Base-by-base conservation (phyloP, 2,797 vertebrate genomes). In the Onychomys leucogaster region DNA sequence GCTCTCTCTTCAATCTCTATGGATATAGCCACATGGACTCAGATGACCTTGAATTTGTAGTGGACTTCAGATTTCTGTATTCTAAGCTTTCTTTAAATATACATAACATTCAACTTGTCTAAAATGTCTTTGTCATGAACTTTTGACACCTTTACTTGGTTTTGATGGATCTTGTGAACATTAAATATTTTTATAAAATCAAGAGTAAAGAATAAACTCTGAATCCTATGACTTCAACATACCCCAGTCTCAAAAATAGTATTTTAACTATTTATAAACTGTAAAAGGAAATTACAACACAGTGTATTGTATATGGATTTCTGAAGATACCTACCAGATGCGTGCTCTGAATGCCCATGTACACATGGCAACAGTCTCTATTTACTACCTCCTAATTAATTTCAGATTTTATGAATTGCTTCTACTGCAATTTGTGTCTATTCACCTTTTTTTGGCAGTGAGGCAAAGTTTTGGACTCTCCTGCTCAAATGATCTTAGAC, bases 211-310 rank as follows among this genome's bases (percentile, higher is more conserved):
- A 75, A 65, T 86, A 67, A 14, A 82, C 11, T 71, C 32, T 82
- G 73, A 85, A 59, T 82, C 43, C 43, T 94, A 34, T 90, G 61
- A 57, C 29, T 93, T 37, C 89, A 93, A 96, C 57, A 89, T 77
- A 84, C 25, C 6, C 84, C 41, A 46, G 29, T 41, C 75, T 76
- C 86, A 94, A 77, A 77, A 77, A 12, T 14, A 52, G 49, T 77
- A 55, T 67, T 87, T 41, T 55, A 75, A 75, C 71, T 41, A 75
- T 25, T 75, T 75, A 75, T 23, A 10, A 27, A 12, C 5, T 41
- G 37, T 75, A 21, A 23, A 37, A 71, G 19, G 2, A 75, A 43
- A 75, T 23, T 41, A 43, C 37, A 75, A 13, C 71, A 41, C 19
- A 25, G 19, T 59, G 23, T 12, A 10, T 23, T 13, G 41, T 23